Conservation (phyloP, 2,888 invertebrate species). For the Elmis aenea region DNA sequence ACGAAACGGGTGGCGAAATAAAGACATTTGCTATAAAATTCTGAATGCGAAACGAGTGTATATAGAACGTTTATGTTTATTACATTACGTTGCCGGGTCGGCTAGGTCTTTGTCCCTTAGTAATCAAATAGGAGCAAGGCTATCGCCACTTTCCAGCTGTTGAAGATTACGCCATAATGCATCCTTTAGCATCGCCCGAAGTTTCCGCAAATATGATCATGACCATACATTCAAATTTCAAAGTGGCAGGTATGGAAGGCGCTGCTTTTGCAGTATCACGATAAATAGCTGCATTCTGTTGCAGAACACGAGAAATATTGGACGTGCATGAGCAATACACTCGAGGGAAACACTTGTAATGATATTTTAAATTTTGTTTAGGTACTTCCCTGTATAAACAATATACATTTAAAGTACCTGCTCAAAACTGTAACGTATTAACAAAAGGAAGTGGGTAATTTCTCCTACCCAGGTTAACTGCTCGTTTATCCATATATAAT, state of each 20-base stretch:
- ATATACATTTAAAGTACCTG: too few relatives aligned
- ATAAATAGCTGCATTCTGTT: constrained; percentile 15
- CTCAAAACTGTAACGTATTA: too few relatives aligned
- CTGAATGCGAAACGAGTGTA: constrained; percentile 9
- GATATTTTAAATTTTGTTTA: too few relatives aligned
- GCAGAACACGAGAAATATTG: too few relatives aligned
- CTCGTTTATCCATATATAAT: too few relatives aligned
- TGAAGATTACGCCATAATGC: constrained; percentile 14
- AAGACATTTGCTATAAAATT: constrained; percentile 13
- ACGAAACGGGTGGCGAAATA: constrained; percentile 7
- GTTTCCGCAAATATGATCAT: constrained; percentile 9
- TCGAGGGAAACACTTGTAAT: too few relatives aligned
- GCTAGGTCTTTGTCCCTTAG: constrained; percentile 2
- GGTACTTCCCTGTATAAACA: too few relatives aligned
- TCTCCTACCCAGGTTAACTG: too few relatives aligned
- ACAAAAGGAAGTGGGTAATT: too few relatives aligned
- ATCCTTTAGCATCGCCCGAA: constrained; percentile 12
- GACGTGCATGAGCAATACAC: too few relatives aligned
- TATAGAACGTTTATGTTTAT: constrained; percentile 14
- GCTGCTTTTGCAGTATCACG: constrained; percentile 13
- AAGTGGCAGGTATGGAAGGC: constrained; percentile 14
- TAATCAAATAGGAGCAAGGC: neutral
- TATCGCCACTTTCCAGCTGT: constrained; percentile 6
- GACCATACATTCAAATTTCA: constrained; percentile 16
- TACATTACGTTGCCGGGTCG: constrained; percentile 3